These are phyloP conservation scores for Caradrina kadenii DNA, from an alignment of 2,888 invertebrate species.

Conservation along the genomic window DNA sequence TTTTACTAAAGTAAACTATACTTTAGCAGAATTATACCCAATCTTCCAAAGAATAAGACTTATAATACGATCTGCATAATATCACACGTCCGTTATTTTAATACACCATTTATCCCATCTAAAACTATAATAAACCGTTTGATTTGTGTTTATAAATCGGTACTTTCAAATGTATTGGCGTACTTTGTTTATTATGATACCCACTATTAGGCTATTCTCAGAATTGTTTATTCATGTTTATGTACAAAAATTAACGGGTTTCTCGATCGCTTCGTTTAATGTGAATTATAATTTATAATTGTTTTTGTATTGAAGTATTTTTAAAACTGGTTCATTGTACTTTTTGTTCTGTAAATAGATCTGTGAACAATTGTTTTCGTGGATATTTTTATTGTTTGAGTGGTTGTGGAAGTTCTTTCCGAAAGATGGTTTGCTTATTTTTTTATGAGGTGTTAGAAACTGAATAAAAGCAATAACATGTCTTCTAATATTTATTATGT, in stretches of 20 bases:
- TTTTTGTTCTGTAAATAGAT: constrained; percentile 10
- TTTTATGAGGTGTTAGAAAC: background rate
- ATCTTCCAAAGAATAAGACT: background rate
- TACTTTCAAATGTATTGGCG: constrained; percentile 2
- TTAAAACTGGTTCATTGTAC: constrained; percentile 20
- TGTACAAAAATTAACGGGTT: constrained; percentile 23
- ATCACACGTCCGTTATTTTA: background rate
- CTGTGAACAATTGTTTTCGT: background rate
- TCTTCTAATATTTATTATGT: background rate
- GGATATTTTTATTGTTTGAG: background rate
- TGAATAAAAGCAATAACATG: background rate
- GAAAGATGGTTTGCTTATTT: background rate
- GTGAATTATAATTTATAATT: constrained; percentile 16
- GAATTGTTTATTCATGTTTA: constrained; percentile 8
- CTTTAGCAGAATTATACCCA: no score
- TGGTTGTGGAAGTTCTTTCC: background rate
- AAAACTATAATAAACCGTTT: background rate
- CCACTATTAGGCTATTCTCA: constrained; percentile 10
- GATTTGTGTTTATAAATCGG: constrained; percentile 4
- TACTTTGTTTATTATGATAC: constrained; percentile 26
- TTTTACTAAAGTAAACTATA: no score
- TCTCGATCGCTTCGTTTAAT: constrained; percentile 6
- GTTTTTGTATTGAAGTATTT: constrained; percentile 21
- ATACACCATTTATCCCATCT: background rate
- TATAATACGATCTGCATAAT: background rate